Conservation (phyloP, 1,140 invertebrate species). For the Penaeus indicus region DNA sequence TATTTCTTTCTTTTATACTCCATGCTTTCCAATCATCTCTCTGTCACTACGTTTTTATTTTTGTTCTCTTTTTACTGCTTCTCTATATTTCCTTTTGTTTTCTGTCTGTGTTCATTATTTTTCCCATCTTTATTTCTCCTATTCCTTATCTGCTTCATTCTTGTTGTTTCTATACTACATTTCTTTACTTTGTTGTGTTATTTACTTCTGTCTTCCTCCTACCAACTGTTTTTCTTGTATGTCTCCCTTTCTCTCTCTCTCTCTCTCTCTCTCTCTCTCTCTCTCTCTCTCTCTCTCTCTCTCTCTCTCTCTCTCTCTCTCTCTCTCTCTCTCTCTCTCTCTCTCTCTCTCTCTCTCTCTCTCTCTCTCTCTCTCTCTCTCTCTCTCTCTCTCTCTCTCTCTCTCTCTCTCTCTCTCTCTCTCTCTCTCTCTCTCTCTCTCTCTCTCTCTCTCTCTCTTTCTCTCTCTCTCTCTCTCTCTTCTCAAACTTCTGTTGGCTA, state of each 20-base stretch:
- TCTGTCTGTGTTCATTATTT: no score
- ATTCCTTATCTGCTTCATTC: no score
- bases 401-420: background rate
- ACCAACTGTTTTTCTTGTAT: background rate
- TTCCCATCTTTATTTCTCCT: no score
- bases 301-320: background rate
- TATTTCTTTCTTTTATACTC: no score
- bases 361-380: background rate
- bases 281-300: background rate
- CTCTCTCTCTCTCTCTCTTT: conserved; percentile 2
- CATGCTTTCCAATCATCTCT: no score
- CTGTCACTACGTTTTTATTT: no score
- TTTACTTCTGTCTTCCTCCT: background rate
- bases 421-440: conserved; percentile 17
- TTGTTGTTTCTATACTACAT: no score
- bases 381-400: background rate
- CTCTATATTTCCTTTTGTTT: no score
- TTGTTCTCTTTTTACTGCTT: no score
- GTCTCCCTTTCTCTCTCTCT: no score
- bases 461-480: conserved; percentile 13
- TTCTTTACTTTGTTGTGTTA: no score
- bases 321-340: background rate
- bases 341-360: background rate
- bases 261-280: no score
- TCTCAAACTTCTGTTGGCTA: background rate